Conservation (phyloP, 2,888 invertebrate genomes). For the Trimorus sp. region DNA sequence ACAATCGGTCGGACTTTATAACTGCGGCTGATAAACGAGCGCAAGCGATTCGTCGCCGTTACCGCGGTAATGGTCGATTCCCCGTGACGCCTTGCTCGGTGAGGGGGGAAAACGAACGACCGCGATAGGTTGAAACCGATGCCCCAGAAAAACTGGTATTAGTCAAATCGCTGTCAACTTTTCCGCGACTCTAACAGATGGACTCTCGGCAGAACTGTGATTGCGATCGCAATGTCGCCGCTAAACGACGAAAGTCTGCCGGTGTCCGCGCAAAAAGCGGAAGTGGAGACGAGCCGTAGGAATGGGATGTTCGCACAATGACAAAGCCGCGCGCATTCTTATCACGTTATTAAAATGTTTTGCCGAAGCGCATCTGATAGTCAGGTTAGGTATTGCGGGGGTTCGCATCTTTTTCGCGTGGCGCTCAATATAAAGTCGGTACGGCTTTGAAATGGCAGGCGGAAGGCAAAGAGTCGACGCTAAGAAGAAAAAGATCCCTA, state of each 20-base stretch:
- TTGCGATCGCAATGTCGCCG: too few relatives aligned
- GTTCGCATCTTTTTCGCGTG: slow-evolving; percentile 32
- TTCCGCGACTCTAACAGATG: too few relatives aligned
- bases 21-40: slow-evolving; percentile 60
- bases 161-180: neutral
- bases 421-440: slow-evolving; percentile 42
- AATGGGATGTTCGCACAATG: neutral
- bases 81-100: slow-evolving; percentile 12
- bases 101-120: slow-evolving; percentile 19
- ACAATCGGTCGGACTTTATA: slow-evolving; percentile 61
- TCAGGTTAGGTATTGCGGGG: slow-evolving; percentile 37
- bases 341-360: slow-evolving; percentile 46
- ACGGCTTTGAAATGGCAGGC: slow-evolving; percentile 32
- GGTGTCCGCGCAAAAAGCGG: neutral
- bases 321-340: slow-evolving; percentile 9
- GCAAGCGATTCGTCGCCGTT: slow-evolving; percentile 46
- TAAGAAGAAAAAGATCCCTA: slow-evolving; percentile 54
- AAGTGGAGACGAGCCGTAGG: neutral
- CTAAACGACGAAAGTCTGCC: too few relatives aligned
- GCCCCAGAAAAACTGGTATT: neutral
- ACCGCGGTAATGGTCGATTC: slow-evolving; percentile 42
- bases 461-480: slow-evolving; percentile 40
- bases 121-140: neutral
- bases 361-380: slow-evolving; percentile 27
- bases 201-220: too few relatives aligned